These are phyloP conservation scores for Hyposmocoma kahamanoa DNA, from an alignment of 1,140 invertebrate species.

Conservation along the genomic window DNA sequence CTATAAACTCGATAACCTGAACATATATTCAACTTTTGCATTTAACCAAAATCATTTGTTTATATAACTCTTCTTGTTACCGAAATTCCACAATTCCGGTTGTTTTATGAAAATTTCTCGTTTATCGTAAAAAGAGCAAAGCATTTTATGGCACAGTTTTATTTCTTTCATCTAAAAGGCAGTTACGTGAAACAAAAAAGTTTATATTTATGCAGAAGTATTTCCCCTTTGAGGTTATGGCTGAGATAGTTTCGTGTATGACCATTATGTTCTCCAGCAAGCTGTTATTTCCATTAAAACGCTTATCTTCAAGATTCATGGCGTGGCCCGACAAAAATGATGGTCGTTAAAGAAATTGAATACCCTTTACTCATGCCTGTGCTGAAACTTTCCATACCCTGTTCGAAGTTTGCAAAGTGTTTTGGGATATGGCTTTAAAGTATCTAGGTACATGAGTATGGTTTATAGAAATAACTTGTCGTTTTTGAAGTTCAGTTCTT, in stretches of 20 bases:
- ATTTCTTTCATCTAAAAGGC: not conserved
- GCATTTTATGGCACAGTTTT: conserved; percentile 7
- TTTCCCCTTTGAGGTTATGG: conserved; percentile 31
- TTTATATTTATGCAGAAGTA: conserved; percentile 38
- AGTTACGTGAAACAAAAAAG: conserved; percentile 17
- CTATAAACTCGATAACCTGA: too few relatives aligned
- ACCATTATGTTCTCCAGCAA: conserved; percentile 35
- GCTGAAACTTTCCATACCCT: conserved; percentile 11
- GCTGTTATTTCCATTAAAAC: conserved; percentile 51
- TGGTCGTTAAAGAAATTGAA: conserved; percentile 54
- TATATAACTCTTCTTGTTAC: too few relatives aligned
- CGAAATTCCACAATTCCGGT: too few relatives aligned
- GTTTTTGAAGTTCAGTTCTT: too few relatives aligned
- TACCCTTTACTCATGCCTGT: conserved; percentile 39
- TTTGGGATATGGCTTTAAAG: too few relatives aligned
- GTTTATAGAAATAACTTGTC: too few relatives aligned
- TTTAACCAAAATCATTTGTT: too few relatives aligned
- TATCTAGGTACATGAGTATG: too few relatives aligned
- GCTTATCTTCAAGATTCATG: conserved; percentile 54
- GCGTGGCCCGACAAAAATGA: conserved; percentile 40
- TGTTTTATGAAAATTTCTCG: too few relatives aligned
- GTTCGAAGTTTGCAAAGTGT: too few relatives aligned
- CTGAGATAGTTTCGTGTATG: conserved; percentile 43
- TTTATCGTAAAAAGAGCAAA: too few relatives aligned
- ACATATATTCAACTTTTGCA: too few relatives aligned